Evolutionary conservation across 2,888 invertebrate species (phyloP).

Genomic region (Amorpha juglandis): DNA sequence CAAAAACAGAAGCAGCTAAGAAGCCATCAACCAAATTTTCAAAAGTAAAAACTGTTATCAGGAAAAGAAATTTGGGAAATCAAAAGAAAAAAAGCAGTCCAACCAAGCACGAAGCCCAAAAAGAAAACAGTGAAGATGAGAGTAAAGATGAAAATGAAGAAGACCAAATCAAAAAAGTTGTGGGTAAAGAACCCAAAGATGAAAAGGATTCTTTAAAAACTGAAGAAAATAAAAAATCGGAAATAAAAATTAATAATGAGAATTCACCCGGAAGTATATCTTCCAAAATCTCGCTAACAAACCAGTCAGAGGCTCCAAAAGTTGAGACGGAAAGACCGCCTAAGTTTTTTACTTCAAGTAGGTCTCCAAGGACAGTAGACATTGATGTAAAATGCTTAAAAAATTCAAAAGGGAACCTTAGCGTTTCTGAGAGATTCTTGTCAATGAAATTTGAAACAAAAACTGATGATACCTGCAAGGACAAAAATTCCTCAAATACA

Average conservation of each 20-base stretch:
- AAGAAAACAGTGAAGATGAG: slow-evolving; percentile 37
- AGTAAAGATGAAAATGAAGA: slow-evolving; percentile 34
- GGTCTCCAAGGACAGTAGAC: slow-evolving; percentile 75
- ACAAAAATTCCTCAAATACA: slow-evolving; percentile 63
- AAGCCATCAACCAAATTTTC: slow-evolving; percentile 56
- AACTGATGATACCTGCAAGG: slow-evolving; percentile 61
- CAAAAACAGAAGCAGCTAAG: slow-evolving; percentile 65
- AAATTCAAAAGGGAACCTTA: slow-evolving; percentile 76
- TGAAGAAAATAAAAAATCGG: slow-evolving; percentile 38
- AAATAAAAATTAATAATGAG: slow-evolving; percentile 37
- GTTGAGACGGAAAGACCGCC: slow-evolving; percentile 73
- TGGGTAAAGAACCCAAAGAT: slow-evolving; percentile 32
- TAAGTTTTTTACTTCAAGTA: slow-evolving; percentile 76
- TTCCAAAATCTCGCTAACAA: slow-evolving; percentile 39
- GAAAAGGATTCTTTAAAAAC: slow-evolving; percentile 39
- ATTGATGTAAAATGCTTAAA: slow-evolving; percentile 78
- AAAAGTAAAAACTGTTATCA: slow-evolving; percentile 62
- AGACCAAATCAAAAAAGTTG: slow-evolving; percentile 30
- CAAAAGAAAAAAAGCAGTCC: slow-evolving; percentile 57
- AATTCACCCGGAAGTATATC: slow-evolving; percentile 34
- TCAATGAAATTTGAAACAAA: slow-evolving; percentile 73
- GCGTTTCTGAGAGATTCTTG: slow-evolving; percentile 73
- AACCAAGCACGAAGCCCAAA: slow-evolving; percentile 43
- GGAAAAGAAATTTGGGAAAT: slow-evolving; percentile 53
- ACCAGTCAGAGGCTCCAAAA: slow-evolving; percentile 62